Base-by-base conservation (phyloP, 2,797 vertebrate species). In the Numenius phaeopus region DNA sequence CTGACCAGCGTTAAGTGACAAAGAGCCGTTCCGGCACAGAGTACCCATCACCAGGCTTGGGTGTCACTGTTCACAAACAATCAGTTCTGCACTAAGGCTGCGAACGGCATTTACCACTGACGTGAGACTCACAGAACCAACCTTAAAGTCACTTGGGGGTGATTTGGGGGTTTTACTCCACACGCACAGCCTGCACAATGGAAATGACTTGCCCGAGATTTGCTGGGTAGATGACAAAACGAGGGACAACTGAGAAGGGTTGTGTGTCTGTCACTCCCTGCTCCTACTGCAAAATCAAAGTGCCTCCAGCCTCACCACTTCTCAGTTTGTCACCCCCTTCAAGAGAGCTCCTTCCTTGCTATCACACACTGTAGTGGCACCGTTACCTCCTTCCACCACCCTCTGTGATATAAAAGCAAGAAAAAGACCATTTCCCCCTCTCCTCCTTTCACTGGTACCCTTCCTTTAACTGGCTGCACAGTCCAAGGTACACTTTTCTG, bases 11-110 rank as follows among this genome's bases (percentile, higher is more conserved):
- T 55, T 37, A 49, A n/a, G 67, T 17, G 73, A 69, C 67, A 37
- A 23, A 64, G 47, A 50, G 62, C 88, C 18, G 44, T 12, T 30
- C n/a, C 23, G 67, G 27, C 67, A 17, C 62, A 23, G 27, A 20
- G 57, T 1, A 4, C 8, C 50, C 27, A 3, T 5, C 67, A 1
- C 61, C 1, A 7, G 12, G 1, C n/a, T 4, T 3, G 29, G 54
- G 22, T 6, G 32, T 52, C 73, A 8, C 0, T 4, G 64, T 3
- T 30, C 62, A 46, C 29, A 49, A 49, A 54, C 14, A 6, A 61
- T 16, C 71, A 9, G 49, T 20, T 52, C 64, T 24, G 62, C n/a
- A 4, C 39, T 24, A 12, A 29, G 30, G 65, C 84, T 50, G 58
- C 59, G 19, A 32, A 46, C 0, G 24, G 50, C 52, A 50, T 29